These are phyloP conservation scores for Euphonia xanthogaster DNA, from an alignment of 2,797 vertebrate species.

Conservation along the genomic window DNA sequence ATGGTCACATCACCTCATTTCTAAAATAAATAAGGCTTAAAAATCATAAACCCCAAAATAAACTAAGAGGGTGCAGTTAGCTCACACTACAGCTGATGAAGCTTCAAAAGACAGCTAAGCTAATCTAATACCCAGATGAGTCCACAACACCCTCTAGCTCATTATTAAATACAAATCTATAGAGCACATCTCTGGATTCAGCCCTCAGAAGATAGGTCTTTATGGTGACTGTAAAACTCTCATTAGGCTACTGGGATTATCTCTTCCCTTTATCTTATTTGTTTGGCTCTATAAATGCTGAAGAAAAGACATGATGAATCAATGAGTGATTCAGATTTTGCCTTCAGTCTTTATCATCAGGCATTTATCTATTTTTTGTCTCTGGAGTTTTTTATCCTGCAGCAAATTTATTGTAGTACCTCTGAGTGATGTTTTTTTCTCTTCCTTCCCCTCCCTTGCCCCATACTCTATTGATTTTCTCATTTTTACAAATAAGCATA, in stretches of 20 bases:
- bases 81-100: background rate
- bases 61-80: background rate
- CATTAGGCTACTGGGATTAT: conserved; percentile 56
- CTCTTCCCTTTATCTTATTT: conserved; percentile 44
- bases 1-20: background rate
- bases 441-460: background rate
- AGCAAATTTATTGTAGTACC: conserved; percentile 25
- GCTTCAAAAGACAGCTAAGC: background rate
- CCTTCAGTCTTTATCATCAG: conserved; percentile 50
- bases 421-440: background rate
- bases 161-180: conserved; percentile 27
- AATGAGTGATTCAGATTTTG: conserved; percentile 60
- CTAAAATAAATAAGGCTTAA: background rate
- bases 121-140: background rate
- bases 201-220: conserved; percentile 48
- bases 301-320: conserved; percentile 48
- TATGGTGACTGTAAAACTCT: conserved; percentile 58
- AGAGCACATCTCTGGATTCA: conserved; percentile 37
- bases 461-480: conserved; percentile 53
- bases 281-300: conserved; percentile 47
- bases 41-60: background rate
- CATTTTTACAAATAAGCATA: conserved; percentile 64
- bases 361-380: conserved; percentile 64
- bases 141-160: background rate
- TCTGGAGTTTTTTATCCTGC: conserved; percentile 48